Percentiles rank a stretch among this genome's conserved stretches.
phyloP scores from a whole-genome alignment of 1,140 invertebrate genomes.

The Temnothorax curvispinosus region DNA sequence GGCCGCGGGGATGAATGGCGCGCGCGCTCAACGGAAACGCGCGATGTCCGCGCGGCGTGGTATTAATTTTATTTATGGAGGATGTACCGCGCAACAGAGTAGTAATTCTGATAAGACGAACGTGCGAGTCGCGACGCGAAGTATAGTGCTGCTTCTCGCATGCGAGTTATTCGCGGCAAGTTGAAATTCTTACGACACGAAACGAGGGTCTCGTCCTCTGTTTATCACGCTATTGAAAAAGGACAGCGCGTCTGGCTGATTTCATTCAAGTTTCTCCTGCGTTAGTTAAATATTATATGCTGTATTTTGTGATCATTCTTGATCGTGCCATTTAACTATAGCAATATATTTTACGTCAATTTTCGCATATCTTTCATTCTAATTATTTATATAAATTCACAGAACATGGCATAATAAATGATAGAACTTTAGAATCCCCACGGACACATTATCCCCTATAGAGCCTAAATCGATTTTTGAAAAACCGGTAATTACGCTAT shows the following conservation, averaged over 20 bases:
- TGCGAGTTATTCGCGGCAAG: not conserved
- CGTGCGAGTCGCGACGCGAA: constrained; percentile 23
- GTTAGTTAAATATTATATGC: not conserved
- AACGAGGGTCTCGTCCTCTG: not conserved
- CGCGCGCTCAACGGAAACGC: constrained; percentile 41
- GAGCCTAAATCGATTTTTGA: constrained; percentile 33
- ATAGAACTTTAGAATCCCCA: not conserved
- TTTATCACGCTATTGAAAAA: not conserved
- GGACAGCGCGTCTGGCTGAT: not conserved
- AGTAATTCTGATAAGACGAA: constrained; percentile 54
- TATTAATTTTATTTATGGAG: constrained; percentile 69
- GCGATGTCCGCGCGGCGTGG: constrained; percentile 8
- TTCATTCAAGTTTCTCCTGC: not conserved
- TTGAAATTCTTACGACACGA: not conserved
- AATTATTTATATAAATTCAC: not conserved
- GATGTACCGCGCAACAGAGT: constrained; percentile 53
- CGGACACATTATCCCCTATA: not conserved
- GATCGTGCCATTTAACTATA: not conserved
- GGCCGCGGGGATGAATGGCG: constrained; percentile 60
- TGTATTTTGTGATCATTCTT: not conserved
- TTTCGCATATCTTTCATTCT: not conserved
- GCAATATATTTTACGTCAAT: not conserved
- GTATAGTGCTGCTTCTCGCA: constrained; percentile 33
- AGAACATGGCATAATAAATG: not conserved
- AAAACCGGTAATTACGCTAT: constrained; percentile 34